phyloP scores from a whole-genome alignment of 92 coral and sea anemone species.

The Micromussa lordhowensis region DNA sequence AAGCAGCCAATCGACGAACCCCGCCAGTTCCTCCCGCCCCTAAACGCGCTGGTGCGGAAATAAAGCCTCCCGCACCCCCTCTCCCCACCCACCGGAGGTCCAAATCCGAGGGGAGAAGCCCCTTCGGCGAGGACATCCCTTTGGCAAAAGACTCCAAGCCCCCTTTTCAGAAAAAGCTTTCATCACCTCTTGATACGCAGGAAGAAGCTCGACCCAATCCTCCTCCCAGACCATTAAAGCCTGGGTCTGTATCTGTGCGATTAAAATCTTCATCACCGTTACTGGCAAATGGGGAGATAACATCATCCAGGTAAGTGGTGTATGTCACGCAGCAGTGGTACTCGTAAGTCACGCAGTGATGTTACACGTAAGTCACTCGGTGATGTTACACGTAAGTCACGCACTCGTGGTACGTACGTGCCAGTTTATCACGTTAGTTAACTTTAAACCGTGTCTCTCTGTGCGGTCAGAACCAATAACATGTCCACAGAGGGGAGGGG shows the following conservation, averaged over 20 bases:
- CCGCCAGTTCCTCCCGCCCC: conserved; percentile 78
- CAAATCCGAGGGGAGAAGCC: conserved; percentile 78
- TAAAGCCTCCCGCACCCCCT: conserved; percentile 72
- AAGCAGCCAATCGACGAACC: conserved; percentile 35
- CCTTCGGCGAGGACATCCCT: conserved; percentile 70
- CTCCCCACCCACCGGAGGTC: conserved; percentile 82
- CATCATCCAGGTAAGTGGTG: conserved; percentile 30
- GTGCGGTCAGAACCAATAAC: neutral
- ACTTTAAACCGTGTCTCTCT: neutral
- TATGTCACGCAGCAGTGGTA: neutral
- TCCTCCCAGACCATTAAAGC: conserved; percentile 67
- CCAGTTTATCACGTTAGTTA: neutral
- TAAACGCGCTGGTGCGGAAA: conserved; percentile 53
- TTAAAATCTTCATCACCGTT: conserved; percentile 29
- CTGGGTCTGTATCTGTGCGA: conserved; percentile 13
- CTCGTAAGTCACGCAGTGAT: neutral
- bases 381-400: neutral
- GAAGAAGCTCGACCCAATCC: conserved; percentile 51
- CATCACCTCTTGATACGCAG: conserved; percentile 46
- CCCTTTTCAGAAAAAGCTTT: conserved; percentile 46
- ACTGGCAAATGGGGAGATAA: conserved; percentile 31
- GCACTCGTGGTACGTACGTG: neutral
- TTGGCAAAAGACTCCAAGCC: conserved; percentile 25
- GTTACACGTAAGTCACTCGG: neutral
- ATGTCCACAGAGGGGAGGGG: neutral